Evolutionary conservation across 30 jellyfish, hydroid and myxozoan species (phyloP).

Genomic region (Aurelia coerulea): DNA sequence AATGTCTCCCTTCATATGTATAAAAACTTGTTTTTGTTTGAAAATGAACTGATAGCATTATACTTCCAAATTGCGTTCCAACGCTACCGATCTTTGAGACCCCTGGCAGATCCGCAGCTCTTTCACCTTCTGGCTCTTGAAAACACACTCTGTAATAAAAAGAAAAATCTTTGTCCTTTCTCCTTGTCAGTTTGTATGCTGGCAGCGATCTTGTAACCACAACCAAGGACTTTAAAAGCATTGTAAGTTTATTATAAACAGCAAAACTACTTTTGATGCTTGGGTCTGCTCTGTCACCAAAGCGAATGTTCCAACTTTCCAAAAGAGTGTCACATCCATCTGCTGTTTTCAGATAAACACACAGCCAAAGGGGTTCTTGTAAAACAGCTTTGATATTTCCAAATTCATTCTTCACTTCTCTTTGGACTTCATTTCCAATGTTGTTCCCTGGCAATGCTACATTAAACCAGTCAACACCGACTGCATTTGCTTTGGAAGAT

Average conservation of each 20-base stretch:
- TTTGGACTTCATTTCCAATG: slow-evolving; percentile 60
- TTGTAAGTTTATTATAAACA: slow-evolving; percentile 83
- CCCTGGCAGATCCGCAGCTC: slow-evolving; percentile 41
- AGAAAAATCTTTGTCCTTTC: slow-evolving; percentile 76
- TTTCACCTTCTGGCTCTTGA: slow-evolving; percentile 32
- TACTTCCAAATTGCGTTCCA: slow-evolving; percentile 83
- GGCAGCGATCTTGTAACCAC: slow-evolving; percentile 86
- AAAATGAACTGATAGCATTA: slow-evolving; percentile 47
- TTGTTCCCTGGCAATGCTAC: slow-evolving; percentile 75
- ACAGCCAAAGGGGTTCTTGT: slow-evolving; percentile 71
- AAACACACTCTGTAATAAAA: slow-evolving; percentile 71
- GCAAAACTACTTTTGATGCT: slow-evolving; percentile 61
- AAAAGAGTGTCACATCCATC: slow-evolving; percentile 83
- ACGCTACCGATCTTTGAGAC: slow-evolving; percentile 67
- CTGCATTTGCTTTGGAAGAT: slow-evolving; percentile 81
- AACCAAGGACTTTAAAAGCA: slow-evolving; percentile 81
- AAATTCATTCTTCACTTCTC: slow-evolving; percentile 69
- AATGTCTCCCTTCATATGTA: neutral
- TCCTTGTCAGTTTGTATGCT: slow-evolving; percentile 74
- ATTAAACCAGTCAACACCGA: slow-evolving; percentile 97
- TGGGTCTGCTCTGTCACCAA: slow-evolving; percentile 50
- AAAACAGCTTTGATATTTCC: slow-evolving; percentile 69
- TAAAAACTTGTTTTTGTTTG: slow-evolving; percentile 62
- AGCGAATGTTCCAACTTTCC: slow-evolving; percentile 86
- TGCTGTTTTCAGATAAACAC: slow-evolving; percentile 73